phyloP scores from a whole-genome alignment of 2,113 vertebrate genomes.

The Hippoglossus stenolepis region DNA sequence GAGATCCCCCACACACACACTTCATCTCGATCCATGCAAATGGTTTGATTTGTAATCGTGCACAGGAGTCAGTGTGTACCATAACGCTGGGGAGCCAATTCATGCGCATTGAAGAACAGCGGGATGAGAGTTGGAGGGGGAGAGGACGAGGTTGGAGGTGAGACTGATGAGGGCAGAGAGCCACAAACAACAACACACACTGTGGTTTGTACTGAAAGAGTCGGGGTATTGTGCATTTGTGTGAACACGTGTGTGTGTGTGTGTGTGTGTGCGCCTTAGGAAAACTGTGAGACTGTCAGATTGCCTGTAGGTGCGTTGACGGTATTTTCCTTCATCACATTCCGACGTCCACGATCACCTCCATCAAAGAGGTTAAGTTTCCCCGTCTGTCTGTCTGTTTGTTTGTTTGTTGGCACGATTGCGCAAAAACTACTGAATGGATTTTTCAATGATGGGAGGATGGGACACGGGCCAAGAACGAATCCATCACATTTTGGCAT shows the following conservation, averaged over 20 bases:
- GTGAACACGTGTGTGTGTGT: not conserved
- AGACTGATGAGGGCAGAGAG: conserved; percentile 36
- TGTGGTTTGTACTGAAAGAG: not conserved
- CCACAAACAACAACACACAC: conserved; percentile 38
- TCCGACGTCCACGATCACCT: no score
- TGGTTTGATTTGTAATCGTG: conserved; percentile 60
- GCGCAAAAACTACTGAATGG: no score
- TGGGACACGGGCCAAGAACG: no score
- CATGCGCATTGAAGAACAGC: conserved; percentile 12
- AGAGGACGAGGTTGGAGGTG: conserved; percentile 47
- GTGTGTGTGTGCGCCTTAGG: not conserved
- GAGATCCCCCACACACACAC: conserved; percentile 37
- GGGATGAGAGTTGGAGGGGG: conserved; percentile 26
- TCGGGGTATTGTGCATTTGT: no score
- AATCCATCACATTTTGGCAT: no score
- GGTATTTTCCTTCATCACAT: no score
- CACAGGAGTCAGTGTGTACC: conserved; percentile 22
- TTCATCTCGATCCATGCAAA: conserved; percentile 56
- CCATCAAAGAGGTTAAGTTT: no score
- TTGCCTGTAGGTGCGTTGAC: no score
- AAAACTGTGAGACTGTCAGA: not conserved
- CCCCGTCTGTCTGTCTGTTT: no score
- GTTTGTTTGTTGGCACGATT: no score
- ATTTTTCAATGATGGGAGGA: no score
- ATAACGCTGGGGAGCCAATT: conserved; percentile 23